Percentiles rank a stretch among this genome's conserved stretches.
Conservation (phyloP, 2,113 vertebrate species). For the Anarrhichthys ocellatus region DNA sequence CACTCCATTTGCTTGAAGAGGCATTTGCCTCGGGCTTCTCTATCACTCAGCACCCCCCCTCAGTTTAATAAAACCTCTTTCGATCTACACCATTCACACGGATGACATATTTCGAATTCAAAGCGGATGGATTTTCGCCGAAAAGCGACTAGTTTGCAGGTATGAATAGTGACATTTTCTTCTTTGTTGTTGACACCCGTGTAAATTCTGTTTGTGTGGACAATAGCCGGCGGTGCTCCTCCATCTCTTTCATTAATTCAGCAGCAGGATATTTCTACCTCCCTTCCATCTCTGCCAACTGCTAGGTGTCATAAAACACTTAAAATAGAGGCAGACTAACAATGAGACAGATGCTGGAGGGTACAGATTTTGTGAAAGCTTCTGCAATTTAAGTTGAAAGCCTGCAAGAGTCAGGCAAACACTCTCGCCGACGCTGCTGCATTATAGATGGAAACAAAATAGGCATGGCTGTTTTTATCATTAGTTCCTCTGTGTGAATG, state of each 20-base stretch:
- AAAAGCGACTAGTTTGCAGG: neutral
- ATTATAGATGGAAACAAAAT: conserved; percentile 69
- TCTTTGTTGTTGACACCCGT: conserved; percentile 9
- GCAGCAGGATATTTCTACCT: conserved; percentile 18
- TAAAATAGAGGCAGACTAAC: conserved; percentile 66
- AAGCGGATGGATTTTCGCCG: neutral
- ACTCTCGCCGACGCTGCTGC: conserved; percentile 47
- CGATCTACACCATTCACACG: neutral
- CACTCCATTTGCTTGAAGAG: neutral
- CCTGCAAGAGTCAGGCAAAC: conserved; percentile 58
- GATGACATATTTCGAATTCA: neutral
- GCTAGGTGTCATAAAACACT: conserved; percentile 62
- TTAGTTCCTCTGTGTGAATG: conserved; percentile 44
- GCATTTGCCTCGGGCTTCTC: too few species aligned
- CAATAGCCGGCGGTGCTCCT: conserved; percentile 18
- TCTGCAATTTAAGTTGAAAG: conserved; percentile 63
- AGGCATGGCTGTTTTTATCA: conserved; percentile 48
- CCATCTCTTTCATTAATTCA: conserved; percentile 49
- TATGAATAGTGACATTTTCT: conserved; percentile 1
- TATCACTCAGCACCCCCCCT: too few species aligned
- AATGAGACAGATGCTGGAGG: conserved; percentile 69
- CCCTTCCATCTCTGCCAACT: conserved; percentile 49
- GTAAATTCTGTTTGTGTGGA: conserved; percentile 27
- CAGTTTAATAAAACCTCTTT: neutral
- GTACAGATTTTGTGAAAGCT: conserved; percentile 60